Conservation (phyloP, 2,888 invertebrate genomes). For the Horisme vitalbata region DNA sequence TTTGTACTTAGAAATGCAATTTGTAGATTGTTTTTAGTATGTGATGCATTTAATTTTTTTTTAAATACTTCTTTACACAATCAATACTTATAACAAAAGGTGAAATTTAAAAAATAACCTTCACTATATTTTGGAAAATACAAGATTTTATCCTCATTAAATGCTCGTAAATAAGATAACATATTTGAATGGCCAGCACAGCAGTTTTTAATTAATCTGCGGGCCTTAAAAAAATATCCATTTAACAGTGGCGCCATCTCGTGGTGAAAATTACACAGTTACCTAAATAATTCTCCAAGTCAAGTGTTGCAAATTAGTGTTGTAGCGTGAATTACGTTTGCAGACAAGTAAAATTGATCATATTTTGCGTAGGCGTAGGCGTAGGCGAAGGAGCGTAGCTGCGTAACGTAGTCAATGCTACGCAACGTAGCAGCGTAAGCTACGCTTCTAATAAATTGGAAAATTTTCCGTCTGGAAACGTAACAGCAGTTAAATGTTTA, state of each 20-base stretch:
- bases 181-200: too few relatives aligned
- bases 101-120: too few relatives aligned
- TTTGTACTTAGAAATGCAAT: too few relatives aligned
- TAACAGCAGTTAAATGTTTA: conserved; percentile 36
- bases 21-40: too few relatives aligned
- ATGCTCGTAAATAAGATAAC: too few relatives aligned
- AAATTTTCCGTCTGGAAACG: conserved; percentile 39
- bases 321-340: conserved; percentile 26
- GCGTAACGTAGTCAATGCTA: not conserved
- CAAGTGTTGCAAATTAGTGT: conserved; percentile 32
- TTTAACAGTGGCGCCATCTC: conserved; percentile 10
- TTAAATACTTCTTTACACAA: too few relatives aligned
- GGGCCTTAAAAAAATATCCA: not conserved
- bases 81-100: too few relatives aligned
- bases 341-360: conserved; percentile 20
- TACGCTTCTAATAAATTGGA: not conserved
- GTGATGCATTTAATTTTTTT: too few relatives aligned
- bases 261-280: not conserved
- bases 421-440: not conserved
- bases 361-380: conserved; percentile 1
- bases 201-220: not conserved
- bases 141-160: too few relatives aligned
- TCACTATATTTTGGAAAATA: too few relatives aligned
- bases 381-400: conserved; percentile 1
- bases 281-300: conserved; percentile 22